phyloP scores from a whole-genome alignment of 2,888 invertebrate genomes.

The Lydus trimaculatus region DNA sequence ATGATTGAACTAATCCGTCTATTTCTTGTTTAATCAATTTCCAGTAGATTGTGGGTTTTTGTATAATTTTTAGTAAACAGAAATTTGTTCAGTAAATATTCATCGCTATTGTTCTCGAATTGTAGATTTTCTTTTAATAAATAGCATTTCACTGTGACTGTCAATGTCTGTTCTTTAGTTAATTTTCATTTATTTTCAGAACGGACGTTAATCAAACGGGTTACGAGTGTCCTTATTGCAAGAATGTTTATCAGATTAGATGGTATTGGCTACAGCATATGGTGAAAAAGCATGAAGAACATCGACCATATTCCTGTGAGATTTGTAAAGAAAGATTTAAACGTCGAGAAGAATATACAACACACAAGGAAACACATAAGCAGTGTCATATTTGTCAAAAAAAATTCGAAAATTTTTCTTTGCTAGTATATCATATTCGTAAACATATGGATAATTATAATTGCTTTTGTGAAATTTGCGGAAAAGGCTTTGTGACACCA shows the following conservation, averaged over 20 bases:
- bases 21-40: too few species aligned
- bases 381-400: background rate
- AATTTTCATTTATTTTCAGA: background rate
- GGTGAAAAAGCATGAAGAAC: background rate
- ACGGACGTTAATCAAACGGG: background rate
- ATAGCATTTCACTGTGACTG: too few species aligned
- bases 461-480: background rate
- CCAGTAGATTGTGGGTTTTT: too few species aligned
- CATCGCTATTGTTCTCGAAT: too few species aligned
- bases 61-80: too few species aligned
- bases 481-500: background rate
- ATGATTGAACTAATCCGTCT: too few species aligned
- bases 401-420: background rate
- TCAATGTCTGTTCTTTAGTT: too few species aligned
- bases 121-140: too few species aligned
- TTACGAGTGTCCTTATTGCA: background rate
- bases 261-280: constrained; percentile 1
- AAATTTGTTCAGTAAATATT: too few species aligned
- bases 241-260: background rate
- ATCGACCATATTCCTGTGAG: background rate
- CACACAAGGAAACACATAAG: background rate
- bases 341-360: background rate
- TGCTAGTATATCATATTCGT: background rate
- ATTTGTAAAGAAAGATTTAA: background rate
- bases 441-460: background rate